Base-by-base conservation (phyloP, 2,888 invertebrate species). In the Plemyria rubiginata region DNA sequence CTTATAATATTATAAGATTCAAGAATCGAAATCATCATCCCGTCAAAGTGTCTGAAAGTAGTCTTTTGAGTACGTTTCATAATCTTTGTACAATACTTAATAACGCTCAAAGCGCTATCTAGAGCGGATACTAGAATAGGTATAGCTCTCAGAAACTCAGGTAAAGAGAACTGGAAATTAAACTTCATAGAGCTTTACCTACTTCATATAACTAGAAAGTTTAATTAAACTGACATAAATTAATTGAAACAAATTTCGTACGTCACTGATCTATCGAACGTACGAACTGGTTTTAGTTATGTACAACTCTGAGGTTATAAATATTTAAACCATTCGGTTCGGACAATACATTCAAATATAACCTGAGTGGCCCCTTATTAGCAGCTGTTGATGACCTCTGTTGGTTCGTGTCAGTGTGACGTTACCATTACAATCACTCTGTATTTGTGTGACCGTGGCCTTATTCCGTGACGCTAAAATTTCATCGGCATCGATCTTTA, bases 71-170 rank as follows among this genome's bases (percentile, higher is more conserved):
- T 32, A 54, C 54, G 15, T 16, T 62, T 13, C 32, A 55, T 62
- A 68, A 63, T 70, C 62, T 67, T 65, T 64, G 65, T 43, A 40
- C 55, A 54, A 61, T 65, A 56, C 65, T 57, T 56, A 22, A 54
- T 50, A 66, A 52, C 60, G 68, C 70, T 50, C 50, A 48, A 50
- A 59, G 70, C 65, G 57, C 43, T 68, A 51, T 54, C 56, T 58
- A 62, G 60, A 67, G 62, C 62, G 57, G 58, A 54, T 60, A 61
- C 58, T 68, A 60, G 62, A 67, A 60, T 62, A 65, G 65, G 60
- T 58, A 63, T 32, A 55, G 59, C 48, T 62, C 60, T 40, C 43
- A 54, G 56, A 54, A 56, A 55, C 63, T 60, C n/a, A 59, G 63
- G 36, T 38, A 11, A 8, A 38, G 32, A 4, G 32, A 8, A 7